A percentile compares a stretch with the other conserved stretches of the same genome.
These are phyloP conservation scores for Nomada fabriciana DNA, from an alignment of 2,888 invertebrate genomes.

Conservation along the genomic window DNA sequence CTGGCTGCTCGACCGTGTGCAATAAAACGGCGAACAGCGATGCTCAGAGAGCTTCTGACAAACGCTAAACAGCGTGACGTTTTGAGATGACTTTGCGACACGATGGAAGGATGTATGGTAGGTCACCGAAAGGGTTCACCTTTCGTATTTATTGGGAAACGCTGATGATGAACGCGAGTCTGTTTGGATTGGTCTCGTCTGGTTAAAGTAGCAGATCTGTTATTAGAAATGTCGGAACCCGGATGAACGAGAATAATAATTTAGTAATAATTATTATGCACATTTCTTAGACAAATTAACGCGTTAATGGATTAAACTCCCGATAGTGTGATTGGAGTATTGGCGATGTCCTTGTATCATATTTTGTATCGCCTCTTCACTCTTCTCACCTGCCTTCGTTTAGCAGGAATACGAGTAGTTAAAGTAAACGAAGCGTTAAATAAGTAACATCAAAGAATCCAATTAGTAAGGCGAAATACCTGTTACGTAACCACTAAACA, in stretches of 20 bases:
- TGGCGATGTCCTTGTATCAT: no score
- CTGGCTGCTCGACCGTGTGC: slow-evolving; percentile 62
- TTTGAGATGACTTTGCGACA: not conserved
- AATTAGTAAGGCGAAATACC: slow-evolving; percentile 4
- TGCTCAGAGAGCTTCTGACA: not conserved
- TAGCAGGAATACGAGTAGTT: not conserved
- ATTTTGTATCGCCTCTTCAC: not conserved
- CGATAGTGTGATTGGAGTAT: no score
- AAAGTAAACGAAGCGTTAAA: slow-evolving; percentile 23
- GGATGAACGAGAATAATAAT: no score
- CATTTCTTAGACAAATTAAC: no score
- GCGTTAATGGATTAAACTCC: no score
- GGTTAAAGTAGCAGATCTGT: no score
- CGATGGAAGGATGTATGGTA: not conserved
- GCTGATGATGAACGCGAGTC: not conserved
- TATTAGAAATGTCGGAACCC: no score
- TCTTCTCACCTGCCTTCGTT: not conserved
- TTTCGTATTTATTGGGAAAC: not conserved
- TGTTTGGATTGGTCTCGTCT: no score
- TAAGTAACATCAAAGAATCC: not conserved
- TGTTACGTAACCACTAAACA: slow-evolving; percentile 5
- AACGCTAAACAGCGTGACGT: slow-evolving; percentile 13
- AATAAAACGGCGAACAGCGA: slow-evolving; percentile 64
- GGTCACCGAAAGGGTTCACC: not conserved
- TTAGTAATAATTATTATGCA: no score